phyloP scores from a whole-genome alignment of 2,113 vertebrate genomes.

The Poecilia latipinna region DNA sequence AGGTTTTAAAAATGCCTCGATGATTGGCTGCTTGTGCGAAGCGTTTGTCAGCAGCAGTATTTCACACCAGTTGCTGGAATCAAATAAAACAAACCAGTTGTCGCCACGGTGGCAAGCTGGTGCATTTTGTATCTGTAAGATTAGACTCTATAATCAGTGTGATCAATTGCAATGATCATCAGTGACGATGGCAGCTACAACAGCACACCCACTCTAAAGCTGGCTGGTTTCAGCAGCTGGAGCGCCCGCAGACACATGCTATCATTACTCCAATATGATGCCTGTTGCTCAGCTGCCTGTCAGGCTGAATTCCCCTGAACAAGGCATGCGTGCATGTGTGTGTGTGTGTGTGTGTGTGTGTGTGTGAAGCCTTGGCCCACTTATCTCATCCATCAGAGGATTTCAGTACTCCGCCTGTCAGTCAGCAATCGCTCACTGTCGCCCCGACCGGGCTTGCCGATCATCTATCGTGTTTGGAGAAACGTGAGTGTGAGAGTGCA shows the following conservation, averaged over 20 bases:
- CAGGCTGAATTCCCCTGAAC: conserved; percentile 36
- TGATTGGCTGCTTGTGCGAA: conserved; percentile 48
- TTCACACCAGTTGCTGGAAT: conserved; percentile 19
- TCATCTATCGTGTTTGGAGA: conserved; percentile 44
- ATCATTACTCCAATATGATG: conserved; percentile 35
- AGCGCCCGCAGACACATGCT: conserved; percentile 12
- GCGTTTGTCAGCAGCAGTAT: conserved; percentile 32
- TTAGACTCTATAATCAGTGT: conserved; percentile 9
- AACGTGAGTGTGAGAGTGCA: conserved; percentile 21
- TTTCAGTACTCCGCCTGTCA: conserved; percentile 63
- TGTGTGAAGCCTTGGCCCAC: conserved; percentile 45
- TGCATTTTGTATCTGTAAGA: neutral
- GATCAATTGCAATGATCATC: conserved; percentile 29
- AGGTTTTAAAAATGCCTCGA: conserved; percentile 54
- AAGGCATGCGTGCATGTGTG: neutral
- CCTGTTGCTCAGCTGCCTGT: conserved; percentile 61
- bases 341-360: neutral
- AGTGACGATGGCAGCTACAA: conserved; percentile 12
- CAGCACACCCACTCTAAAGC: conserved; percentile 1
- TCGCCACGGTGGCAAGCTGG: neutral
- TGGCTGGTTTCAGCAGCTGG: conserved; percentile 9
- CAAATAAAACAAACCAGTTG: conserved; percentile 13
- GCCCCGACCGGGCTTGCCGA: conserved; percentile 32
- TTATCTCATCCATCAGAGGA: conserved; percentile 68
- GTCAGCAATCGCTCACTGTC: conserved; percentile 64